These are phyloP conservation scores for Pseudomyrmex dendroicus DNA, from an alignment of 1,140 invertebrate genomes.

Conservation along the genomic window DNA sequence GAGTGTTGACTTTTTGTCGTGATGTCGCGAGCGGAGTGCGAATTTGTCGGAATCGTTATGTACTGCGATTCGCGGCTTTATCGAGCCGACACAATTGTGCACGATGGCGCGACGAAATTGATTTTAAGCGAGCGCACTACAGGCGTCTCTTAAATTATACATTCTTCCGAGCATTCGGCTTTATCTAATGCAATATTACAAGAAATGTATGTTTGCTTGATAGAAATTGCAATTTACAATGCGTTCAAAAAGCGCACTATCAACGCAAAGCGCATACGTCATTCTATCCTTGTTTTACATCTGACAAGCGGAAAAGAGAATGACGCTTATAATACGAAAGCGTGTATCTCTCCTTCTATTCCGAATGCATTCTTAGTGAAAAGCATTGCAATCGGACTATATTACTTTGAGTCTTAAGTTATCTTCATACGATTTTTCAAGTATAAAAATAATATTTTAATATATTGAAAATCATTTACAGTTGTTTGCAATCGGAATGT, in stretches of 20 bases:
- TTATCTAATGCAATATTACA: neutral
- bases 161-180: constrained; percentile 10
- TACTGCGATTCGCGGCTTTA: neutral
- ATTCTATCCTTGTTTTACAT: neutral
- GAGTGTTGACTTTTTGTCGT: neutral
- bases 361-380: too few species aligned
- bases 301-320: too few species aligned
- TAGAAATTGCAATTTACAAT: neutral
- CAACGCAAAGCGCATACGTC: neutral
- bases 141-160: constrained; percentile 20
- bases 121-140: constrained; percentile 36
- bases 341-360: too few species aligned
- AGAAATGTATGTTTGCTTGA: neutral
- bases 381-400: too few species aligned
- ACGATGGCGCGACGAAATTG: constrained; percentile 55
- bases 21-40: neutral
- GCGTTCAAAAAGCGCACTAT: neutral
- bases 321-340: too few species aligned
- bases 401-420: too few species aligned
- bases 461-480: neutral
- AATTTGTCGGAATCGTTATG: constrained; percentile 4
- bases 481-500: neutral
- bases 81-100: constrained; percentile 19
- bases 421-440: neutral
- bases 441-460: neutral